Conservation (phyloP, 2,888 invertebrate genomes). For the Agrotis ipsilon region DNA sequence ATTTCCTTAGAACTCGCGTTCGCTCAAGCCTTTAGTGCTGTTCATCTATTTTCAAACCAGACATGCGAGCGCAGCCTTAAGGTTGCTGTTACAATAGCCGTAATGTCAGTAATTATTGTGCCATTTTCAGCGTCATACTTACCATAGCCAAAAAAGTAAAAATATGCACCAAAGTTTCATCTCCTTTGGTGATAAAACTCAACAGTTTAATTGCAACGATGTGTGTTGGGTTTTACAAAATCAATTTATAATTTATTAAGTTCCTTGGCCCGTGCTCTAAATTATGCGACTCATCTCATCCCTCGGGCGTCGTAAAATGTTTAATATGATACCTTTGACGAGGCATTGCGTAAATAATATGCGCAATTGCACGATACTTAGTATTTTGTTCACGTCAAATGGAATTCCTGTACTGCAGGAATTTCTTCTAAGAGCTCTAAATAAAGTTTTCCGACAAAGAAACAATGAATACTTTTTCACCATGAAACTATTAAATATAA, state of each 20-base stretch:
- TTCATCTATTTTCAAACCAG: no score
- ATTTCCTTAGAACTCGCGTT: no score
- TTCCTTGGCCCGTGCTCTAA: conserved; percentile 4
- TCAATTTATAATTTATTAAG: conserved; percentile 6
- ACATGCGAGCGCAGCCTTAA: no score
- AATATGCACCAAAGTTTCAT: no score
- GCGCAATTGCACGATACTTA: no score
- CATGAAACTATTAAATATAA: no score
- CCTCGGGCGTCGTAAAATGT: conserved; percentile 17
- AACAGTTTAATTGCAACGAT: not conserved
- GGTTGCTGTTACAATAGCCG: no score
- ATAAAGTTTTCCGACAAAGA: not conserved
- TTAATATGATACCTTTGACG: not conserved
- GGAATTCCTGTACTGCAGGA: not conserved
- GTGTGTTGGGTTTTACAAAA: not conserved
- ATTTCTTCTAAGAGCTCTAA: not conserved
- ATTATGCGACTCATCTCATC: conserved; percentile 18
- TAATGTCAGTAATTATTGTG: no score
- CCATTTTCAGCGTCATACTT: no score
- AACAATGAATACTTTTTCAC: no score
- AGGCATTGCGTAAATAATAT: conserved; percentile 10
- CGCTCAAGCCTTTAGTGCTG: no score
- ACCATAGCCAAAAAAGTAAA: not conserved
- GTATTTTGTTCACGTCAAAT: conserved; percentile 3
- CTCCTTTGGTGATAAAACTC: no score